Percentiles rank a stretch among this genome's conserved stretches.
Conservation (phyloP, 2,797 vertebrate species). For the Sebastes flavidus region DNA sequence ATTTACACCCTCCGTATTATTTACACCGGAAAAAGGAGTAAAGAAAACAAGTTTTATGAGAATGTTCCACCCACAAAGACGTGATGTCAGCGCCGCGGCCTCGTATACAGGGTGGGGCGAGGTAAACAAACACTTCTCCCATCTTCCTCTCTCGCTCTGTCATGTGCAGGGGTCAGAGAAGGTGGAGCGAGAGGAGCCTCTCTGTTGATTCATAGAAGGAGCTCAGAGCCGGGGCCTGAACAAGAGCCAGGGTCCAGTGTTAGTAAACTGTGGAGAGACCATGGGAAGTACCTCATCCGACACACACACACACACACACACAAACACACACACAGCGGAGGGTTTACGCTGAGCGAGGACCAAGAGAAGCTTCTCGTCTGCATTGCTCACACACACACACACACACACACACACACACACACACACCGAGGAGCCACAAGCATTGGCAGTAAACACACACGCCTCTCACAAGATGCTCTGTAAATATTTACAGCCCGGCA, state of each 20-base stretch:
- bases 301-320: conserved; percentile 55
- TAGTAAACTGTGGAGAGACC: conserved; percentile 68
- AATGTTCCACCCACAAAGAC: conserved; percentile 46
- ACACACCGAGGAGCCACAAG: conserved; percentile 43
- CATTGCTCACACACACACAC: conserved; percentile 15
- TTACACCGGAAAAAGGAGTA: conserved; percentile 50
- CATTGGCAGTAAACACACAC: conserved; percentile 74
- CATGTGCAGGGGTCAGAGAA: conserved; percentile 13
- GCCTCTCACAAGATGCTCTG: conserved; percentile 72
- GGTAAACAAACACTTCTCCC: conserved; percentile 49
- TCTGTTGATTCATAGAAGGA: conserved; percentile 36
- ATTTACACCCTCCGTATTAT: conserved; percentile 55
- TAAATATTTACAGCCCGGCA: conserved; percentile 81
- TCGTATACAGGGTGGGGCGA: conserved; percentile 35
- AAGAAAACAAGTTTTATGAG: conserved; percentile 64
- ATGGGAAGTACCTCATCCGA: conserved; percentile 70
- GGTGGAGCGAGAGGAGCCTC: conserved; percentile 6
- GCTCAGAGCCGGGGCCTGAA: conserved; percentile 33
- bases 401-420: conserved; percentile 7
- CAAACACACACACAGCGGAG: conserved; percentile 33
- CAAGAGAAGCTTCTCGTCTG: conserved; percentile 43
- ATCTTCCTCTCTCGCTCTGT: conserved; percentile 16
- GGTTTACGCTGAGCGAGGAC: conserved; percentile 37
- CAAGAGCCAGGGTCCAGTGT: conserved; percentile 59
- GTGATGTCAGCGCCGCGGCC: conserved; percentile 44